Base-by-base conservation (phyloP, 2,113 vertebrate genomes). In the Dipodomys spectabilis region DNA sequence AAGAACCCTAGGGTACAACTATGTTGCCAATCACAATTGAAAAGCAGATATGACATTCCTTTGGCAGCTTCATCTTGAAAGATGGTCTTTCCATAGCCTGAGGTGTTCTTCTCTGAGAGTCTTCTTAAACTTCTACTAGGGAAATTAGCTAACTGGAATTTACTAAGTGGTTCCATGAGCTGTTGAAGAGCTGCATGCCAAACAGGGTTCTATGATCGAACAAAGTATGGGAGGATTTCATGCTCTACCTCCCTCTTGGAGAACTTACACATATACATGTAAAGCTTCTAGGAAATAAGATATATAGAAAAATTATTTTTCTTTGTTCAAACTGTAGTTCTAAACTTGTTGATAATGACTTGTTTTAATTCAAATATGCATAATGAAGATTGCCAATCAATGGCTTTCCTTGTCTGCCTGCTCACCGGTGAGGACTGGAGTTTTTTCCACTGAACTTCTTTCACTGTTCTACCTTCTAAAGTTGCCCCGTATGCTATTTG, bases 41-140 rank as follows among this genome's bases (percentile, higher is more conserved):
- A 91, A 91, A 91, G 25, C 74, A 94, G 75, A 92, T 60, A 71
- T 75, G 74, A 25, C 62, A 68, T 86, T 96, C 88, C 80, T 93
- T 93, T 90, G 71, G 90, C 32, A 80, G 30, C 49, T 72, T 91
- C 64, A 71, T n/a, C 53, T 35, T 91, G 27, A 27, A 93, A 95
- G n/a, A 92, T 74, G 84, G 83, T 82, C 71, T 94, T 92, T 90
- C 82, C 92, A 87, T 39, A 35, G 39, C 69, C 15, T 94, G 65
- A 89, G 93, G 90, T 0, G 0, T 68, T 77, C 57, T n/a, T 53
- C 67, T 82, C 49, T 68, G 23, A 75, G 35, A 69, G 7, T 93
- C 80, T 92, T 65, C 89, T 92, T 7, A 88, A 88, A 94, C 25
- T 27, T 75, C 44, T 73, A 78, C 82, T 73, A 82, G 86, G 75